A percentile compares a stretch with the other conserved stretches of the same genome.
Evolutionary conservation across 2,888 invertebrate species (phyloP).

Genomic region (Anaspis maculata): DNA sequence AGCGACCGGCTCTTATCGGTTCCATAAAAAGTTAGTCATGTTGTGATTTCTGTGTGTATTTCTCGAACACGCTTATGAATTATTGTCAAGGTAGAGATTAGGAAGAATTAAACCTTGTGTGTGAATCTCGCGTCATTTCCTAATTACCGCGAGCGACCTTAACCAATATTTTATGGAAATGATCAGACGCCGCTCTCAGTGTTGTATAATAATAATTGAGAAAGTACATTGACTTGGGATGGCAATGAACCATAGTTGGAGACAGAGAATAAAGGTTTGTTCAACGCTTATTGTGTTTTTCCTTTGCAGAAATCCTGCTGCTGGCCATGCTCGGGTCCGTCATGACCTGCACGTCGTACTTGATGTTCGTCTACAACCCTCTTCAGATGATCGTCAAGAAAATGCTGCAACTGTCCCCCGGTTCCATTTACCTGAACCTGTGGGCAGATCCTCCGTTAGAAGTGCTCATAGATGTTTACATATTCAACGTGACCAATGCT

Average conservation of each 20-base stretch:
- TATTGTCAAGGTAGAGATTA: no score
- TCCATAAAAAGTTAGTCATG: no score
- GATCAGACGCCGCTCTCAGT: conserved; percentile 8
- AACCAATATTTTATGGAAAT: conserved; percentile 2
- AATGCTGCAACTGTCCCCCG: conserved; percentile 32
- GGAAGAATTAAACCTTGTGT: no score
- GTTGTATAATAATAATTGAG: conserved; percentile 10
- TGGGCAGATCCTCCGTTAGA: conserved; percentile 60
- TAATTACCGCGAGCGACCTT: background rate
- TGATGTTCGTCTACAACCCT: conserved; percentile 35
- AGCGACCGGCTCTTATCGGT: no score
- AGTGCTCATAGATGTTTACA: conserved; percentile 56
- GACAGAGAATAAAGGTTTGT: no score
- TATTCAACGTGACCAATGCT: conserved; percentile 76
- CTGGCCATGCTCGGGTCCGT: conserved; percentile 33
- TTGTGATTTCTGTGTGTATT: no score
- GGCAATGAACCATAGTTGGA: no score
- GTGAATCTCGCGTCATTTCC: no score
- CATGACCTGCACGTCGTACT: conserved; percentile 30
- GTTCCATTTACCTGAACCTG: conserved; percentile 51
- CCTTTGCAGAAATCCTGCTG: conserved; percentile 32
- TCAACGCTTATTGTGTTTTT: conserved; percentile 9
- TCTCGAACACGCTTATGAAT: no score
- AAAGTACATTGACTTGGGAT: conserved; percentile 10
- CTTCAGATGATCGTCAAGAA: background rate